A percentile compares a stretch with the other conserved stretches of the same genome.
Conservation (phyloP, 2,888 invertebrate genomes). For the Baccha elongata region DNA sequence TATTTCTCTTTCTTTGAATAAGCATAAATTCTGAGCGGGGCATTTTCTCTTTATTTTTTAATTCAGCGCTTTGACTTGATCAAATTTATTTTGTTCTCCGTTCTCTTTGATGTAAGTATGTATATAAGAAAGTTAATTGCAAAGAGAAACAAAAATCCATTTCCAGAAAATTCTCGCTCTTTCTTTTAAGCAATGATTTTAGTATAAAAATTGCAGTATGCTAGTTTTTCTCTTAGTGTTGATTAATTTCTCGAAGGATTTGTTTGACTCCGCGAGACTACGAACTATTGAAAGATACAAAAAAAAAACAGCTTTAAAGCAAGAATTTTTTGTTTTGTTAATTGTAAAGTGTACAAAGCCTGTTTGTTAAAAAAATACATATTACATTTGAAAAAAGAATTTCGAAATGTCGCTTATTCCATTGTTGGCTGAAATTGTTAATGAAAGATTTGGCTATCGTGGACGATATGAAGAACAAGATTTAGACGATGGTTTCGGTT, state of each 20-base stretch:
- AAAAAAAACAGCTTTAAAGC: too few relatives aligned
- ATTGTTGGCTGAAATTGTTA: constrained; percentile 78
- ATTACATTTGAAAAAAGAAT: too few relatives aligned
- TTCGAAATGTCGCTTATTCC: constrained; percentile 80
- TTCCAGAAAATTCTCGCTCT: constrained; percentile 25
- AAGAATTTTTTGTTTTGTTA: not conserved
- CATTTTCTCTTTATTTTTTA: too few relatives aligned
- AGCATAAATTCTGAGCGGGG: too few relatives aligned
- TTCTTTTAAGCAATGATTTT: not conserved
- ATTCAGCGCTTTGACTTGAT: too few relatives aligned
- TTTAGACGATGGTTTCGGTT: constrained; percentile 78
- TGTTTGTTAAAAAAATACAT: not conserved
- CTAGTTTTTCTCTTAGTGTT: not conserved
- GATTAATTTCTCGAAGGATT: not conserved
- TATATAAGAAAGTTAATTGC: too few relatives aligned
- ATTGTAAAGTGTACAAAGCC: not conserved
- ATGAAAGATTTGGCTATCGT: constrained; percentile 77
- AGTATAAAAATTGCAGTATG: not conserved
- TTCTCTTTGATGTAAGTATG: too few relatives aligned
- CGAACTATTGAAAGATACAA: too few relatives aligned
- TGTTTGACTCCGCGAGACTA: not conserved
- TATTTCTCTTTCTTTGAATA: too few relatives aligned
- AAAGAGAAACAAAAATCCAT: too few relatives aligned
- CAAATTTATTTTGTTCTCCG: too few relatives aligned
- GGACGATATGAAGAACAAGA: constrained; percentile 72